Base-by-base conservation (phyloP, 2,888 invertebrate genomes). In the Rhagium mordax region DNA sequence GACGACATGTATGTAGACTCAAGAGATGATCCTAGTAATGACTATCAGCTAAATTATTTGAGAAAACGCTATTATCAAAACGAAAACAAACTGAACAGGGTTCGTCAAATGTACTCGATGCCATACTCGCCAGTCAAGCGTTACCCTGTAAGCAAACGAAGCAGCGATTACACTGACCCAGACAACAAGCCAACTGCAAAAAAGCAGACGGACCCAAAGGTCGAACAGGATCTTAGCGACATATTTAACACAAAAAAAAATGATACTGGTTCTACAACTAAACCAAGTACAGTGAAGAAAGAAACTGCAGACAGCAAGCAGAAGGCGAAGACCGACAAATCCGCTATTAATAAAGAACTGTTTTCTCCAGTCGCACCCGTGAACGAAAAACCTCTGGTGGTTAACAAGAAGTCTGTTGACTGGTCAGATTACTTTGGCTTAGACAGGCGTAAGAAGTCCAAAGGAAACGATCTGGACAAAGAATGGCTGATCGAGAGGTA, bases 381-480 rank as follows among this genome's bases (percentile, higher is more conserved):
- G 0, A 88, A 88, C 65, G 88, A 89, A 77, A 88, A 90, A 75
- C 88, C 86, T 0, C 74, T 88, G 10, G 84, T 86, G 69, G 83
- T 94, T 6, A 92, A 93, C 76, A 95, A 96, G 87, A 96, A 96
- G 86, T 94, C 94, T 0, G 91, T 96, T 73, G 93, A 96, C 82
- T 96, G 96, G 96, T 94, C 95, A 0, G 93, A 95, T 81, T 96
- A 96, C 84, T 96, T 96, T 83, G 96, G 96, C 0, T 91, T 95
- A 74, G 95, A 96, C 85, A 91, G 93, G 76, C 92, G 95, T 72
- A 92, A 91, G 86, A 94, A 94, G 86, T 90, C 90, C 8, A 90
- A 89, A 59, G 70, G 70, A 7, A 86, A 89, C 51, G 88, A 89
- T 51, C 87, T 89, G 20, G 90, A 91, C 55, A 89, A 91, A 74